phyloP scores from a whole-genome alignment of 2,888 invertebrate genomes.

The Cataglyphis rosenhaueri region DNA sequence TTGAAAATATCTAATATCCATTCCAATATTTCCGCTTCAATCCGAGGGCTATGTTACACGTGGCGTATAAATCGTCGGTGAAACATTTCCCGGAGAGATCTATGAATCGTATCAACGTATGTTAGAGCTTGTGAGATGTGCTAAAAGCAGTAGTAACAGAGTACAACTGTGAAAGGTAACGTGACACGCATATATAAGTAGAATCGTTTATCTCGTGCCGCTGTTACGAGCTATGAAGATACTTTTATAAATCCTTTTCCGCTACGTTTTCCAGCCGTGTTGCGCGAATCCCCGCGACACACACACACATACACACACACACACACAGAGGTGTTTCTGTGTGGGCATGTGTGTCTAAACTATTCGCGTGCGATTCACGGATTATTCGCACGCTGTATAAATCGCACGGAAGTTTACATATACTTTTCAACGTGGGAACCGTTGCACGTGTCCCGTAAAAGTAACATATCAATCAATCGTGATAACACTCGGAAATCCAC shows the following conservation, averaged over 20 bases:
- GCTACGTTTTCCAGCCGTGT: background rate
- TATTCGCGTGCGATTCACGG: conserved; percentile 26
- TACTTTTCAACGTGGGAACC: conserved; percentile 47
- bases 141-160: conserved; percentile 22
- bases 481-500: conserved; percentile 43
- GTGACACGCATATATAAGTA: background rate
- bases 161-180: conserved; percentile 8
- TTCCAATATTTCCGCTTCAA: background rate
- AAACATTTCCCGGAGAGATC: background rate
- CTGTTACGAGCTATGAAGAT: background rate
- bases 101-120: background rate
- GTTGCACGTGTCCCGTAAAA: conserved; percentile 38
- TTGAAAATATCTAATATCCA: conserved; percentile 18
- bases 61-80: conserved; percentile 12
- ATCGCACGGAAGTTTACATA: conserved; percentile 15
- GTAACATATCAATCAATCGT: conserved; percentile 64
- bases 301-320: background rate
- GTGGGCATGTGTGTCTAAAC: background rate
- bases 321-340: too few species aligned
- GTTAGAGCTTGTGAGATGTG: background rate
- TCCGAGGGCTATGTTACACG: background rate
- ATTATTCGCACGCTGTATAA: conserved; percentile 27
- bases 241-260: conserved; percentile 28
- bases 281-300: background rate
- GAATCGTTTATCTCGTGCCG: conserved; percentile 12